Evolutionary conservation across 1,140 invertebrate genomes (phyloP), one percentile per base, ranked within the genome.

Genomic region (Meteorus sp.): DNA sequence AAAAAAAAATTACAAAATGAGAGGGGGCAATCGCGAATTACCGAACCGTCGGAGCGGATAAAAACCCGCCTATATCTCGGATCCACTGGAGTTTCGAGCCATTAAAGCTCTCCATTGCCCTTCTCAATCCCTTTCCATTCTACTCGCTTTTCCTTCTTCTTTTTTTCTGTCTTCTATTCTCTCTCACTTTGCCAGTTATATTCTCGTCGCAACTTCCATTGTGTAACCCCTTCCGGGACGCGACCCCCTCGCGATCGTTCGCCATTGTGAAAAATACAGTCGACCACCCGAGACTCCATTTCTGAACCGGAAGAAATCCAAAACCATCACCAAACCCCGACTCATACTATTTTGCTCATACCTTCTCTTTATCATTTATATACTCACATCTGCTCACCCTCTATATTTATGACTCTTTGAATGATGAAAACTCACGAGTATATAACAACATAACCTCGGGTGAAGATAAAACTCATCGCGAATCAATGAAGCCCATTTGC

Each of bases 41-140:
- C 65, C 60, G 68, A 65, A 65, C 53, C 62, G 62, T 66, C 61
- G 57, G 59, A 60, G 67, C 63, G 66, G 59, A 69, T 65, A 63
- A 69, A 68, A 71, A 68, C 35, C 67, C 62, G 53, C 59, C 64
- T 65, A 63, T 67, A 65, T 62, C 66, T 64, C 27, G 63, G 54
- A 69, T 64, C 61, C 56, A 60, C 59, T 56, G 53, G 56, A 63
- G 56, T 71, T 69, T 65, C 61, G 53, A 67, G 60, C 64, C 62
- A 63, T 64, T 63, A 62, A 65, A 69, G 64, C 60, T 67, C 65
- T 64, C 65, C 60, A 61, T 59, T 66, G 61, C 63, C 50, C 47
- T 63, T 50, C 41, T 37, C 52, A 51, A 59, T 54, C 35, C 54
- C 56, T 31, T 29, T 44, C 37, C 45, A 22, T 35, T 54, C 15